Evolutionary conservation across 2,888 invertebrate genomes (phyloP).

Genomic region (Hyles lineata): DNA sequence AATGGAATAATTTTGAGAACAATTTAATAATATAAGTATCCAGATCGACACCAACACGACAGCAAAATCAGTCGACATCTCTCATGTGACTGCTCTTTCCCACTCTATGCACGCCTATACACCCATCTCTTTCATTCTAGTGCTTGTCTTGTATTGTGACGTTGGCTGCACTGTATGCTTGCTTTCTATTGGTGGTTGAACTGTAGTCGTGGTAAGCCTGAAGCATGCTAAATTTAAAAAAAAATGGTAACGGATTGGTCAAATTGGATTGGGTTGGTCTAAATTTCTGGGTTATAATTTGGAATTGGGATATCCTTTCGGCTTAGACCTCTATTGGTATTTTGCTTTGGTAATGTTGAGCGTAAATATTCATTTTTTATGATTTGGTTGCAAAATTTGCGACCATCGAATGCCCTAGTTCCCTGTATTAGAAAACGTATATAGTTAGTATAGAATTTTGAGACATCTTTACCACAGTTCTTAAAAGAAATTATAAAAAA

Average conservation of each 20-base stretch:
- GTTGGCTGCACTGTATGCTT: conserved; percentile 53
- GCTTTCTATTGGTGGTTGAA: conserved; percentile 44
- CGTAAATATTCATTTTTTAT: conserved; percentile 1
- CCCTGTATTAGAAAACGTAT: not conserved
- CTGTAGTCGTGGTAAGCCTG: conserved; percentile 31
- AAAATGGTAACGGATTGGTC: not conserved
- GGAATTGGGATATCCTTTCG: not conserved
- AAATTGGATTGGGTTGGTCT: conserved; percentile 2
- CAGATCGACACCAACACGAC: conserved; percentile 49
- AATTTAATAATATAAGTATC: conserved; percentile 42
- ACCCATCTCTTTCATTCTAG: conserved; percentile 57
- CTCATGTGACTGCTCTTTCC: conserved; percentile 79
- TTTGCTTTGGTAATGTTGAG: not conserved
- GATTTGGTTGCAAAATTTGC: not conserved
- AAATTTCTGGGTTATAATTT: not conserved
- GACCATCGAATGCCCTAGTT: not conserved
- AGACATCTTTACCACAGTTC: not conserved
- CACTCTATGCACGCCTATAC: conserved; percentile 67
- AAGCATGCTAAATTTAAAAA: conserved; percentile 6
- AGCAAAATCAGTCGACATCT: conserved; percentile 76
- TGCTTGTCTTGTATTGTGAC: conserved; percentile 43
- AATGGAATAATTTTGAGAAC: not conserved
- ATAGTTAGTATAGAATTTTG: not conserved
- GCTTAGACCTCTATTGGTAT: not conserved
- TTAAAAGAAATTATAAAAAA: not conserved